Conservation (phyloP, 2,113 vertebrate species). For the Arizona elegans region DNA sequence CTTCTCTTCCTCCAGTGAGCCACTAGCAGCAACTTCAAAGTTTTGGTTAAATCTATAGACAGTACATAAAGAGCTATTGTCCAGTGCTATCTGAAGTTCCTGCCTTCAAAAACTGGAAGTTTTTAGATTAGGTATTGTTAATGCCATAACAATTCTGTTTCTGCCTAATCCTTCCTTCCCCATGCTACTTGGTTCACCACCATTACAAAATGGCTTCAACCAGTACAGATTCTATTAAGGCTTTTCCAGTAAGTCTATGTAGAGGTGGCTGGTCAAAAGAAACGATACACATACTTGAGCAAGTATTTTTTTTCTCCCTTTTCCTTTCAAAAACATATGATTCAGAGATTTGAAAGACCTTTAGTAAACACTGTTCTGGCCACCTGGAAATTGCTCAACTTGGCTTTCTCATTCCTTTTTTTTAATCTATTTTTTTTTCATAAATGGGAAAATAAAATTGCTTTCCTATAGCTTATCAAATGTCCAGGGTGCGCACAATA, state of each 20-base stretch:
- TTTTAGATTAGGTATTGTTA: background rate
- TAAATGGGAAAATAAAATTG: background rate
- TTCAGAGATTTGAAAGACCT: background rate
- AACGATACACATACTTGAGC: background rate
- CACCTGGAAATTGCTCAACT: background rate
- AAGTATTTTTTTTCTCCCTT: background rate
- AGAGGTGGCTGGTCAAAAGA: background rate
- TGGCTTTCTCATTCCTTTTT: background rate
- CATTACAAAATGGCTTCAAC: background rate
- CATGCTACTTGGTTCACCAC: background rate
- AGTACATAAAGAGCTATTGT: background rate
- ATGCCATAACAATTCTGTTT: background rate
- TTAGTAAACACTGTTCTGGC: background rate
- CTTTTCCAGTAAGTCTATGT: background rate
- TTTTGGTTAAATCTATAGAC: background rate
- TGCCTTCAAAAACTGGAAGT: background rate
- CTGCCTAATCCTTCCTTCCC: background rate
- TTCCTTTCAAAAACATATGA: background rate
- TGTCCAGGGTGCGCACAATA: background rate
- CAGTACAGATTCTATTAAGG: background rate
- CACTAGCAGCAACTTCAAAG: background rate
- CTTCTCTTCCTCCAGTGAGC: background rate
- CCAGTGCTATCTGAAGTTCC: background rate
- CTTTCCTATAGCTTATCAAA: background rate
- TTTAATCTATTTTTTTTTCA: background rate